Base-by-base conservation (phyloP, 1,140 invertebrate species). In the Drosophila bocqueti region DNA sequence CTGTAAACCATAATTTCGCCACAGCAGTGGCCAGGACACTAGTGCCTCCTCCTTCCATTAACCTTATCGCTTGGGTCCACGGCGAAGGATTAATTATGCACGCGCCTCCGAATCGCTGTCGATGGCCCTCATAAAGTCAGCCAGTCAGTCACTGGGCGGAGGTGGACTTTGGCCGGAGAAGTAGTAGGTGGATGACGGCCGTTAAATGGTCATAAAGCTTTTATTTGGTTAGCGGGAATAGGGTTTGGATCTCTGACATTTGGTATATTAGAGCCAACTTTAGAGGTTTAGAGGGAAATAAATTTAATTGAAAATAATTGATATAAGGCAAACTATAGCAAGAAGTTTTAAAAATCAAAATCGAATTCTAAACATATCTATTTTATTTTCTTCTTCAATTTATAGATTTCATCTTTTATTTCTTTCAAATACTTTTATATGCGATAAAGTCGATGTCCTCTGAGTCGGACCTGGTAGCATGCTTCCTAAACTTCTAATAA, bases 1-100 rank as follows among this genome's bases (percentile, higher is more conserved):
- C 63, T 55, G 63, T 84, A 89, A 89, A 89, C 64, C 69, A 86
- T 86, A 83, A 89, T 86, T 86, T 83, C 52, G 65, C 67, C 65
- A 66, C 65, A 74, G 74, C 58, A 69, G 57, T 78, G 57, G 74
- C 50, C 75, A 78, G 45, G 43, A 49, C 61, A 65, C 62, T 63
- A 55, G 62, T 38, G 34, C 15, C 38, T n/a, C 49, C 36, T 15
- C 31, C 24, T 9, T 26, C 61, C 73, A 50, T 43, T 49, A 31
- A 29, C 18, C n/a, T 61, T 74, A 74, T 74, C 71, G 42, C 9
- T 3, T 3, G 2, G 67, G 21, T 60, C 10, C 54, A 47, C 40
- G 34, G 46, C 57, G 4, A 46, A 55, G 75, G 60, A 58, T 69
- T 69, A 79, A 81, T 85, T 85, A 85, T 78, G 45, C 58, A 63